Evolutionary conservation across 2,113 vertebrate genomes (phyloP).

Genomic region (Maccullochella peelii): DNA sequence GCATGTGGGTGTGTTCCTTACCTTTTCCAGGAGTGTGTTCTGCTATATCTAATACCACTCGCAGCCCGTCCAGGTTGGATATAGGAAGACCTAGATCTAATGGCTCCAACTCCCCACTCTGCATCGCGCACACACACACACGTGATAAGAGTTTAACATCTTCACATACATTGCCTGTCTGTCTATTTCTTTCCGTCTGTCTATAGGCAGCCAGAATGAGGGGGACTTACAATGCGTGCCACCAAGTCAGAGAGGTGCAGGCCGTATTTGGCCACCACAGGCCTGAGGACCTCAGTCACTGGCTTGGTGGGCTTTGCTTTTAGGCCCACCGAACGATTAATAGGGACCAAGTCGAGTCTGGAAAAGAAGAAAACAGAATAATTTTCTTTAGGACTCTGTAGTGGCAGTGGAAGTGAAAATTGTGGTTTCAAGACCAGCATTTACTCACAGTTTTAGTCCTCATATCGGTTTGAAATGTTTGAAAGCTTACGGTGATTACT

Average conservation of each 20-base stretch:
- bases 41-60: conserved; percentile 92
- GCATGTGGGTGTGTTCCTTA: conserved; percentile 65
- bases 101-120: conserved; percentile 94
- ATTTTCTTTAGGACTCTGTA: neutral
- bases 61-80: conserved; percentile 96
- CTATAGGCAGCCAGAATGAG: neutral
- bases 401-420: neutral
- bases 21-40: conserved; percentile 88
- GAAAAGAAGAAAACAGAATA: neutral
- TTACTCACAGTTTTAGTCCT: neutral
- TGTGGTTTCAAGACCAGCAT: neutral
- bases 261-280: conserved; percentile 97
- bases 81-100: conserved; percentile 97
- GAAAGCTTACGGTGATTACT: neutral
- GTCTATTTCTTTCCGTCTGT: neutral
- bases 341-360: conserved; percentile 96
- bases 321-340: conserved; percentile 96
- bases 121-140: conserved; percentile 50
- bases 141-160: conserved; percentile 18
- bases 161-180: neutral
- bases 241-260: conserved; percentile 93
- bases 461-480: neutral
- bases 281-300: conserved; percentile 95
- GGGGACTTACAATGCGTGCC: conserved; percentile 92
- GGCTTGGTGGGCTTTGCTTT: conserved; percentile 99